Base-by-base conservation (phyloP, 2,888 invertebrate species). In the Drosophila kanekoi region DNA sequence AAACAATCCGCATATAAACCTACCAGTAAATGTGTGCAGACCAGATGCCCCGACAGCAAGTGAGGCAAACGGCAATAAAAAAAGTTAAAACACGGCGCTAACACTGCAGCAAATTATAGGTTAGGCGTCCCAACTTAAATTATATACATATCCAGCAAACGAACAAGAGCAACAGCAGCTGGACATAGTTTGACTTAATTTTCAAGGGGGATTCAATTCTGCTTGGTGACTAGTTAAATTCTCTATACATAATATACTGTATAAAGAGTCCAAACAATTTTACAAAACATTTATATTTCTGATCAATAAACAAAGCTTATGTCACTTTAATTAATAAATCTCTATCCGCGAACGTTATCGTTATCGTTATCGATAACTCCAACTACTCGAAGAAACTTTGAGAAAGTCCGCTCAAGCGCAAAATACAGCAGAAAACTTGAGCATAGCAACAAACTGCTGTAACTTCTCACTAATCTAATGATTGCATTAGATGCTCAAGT, bases 21-120 rank as follows among this genome's bases (percentile, higher is more conserved):
- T 40, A 45, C 18, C 28, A 28, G 28, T 28, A 28, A 28, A 51
- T 9, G 18, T 43, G 11, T 35, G 28, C 33, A 44, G 9, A 28
- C 45, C 33, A 45, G 14, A 35, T 37, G 51, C 40, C 32, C 62
- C 59, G 69, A 59, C 69, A 64, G 73, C 80, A 67, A 81, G 65
- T 65, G 54, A 23, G 62, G 37, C 47, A 33, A 68, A 67, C 35
- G 58, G 66, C 75, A 33, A 81, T 76, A 85, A 75, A 71, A 72
- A 70, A 72, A 60, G 64, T 63, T 63, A 47, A 53, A 86, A 77
- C 87, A 77, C 48, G 72, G 87, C 75, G 74, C 76, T 72, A 80
- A 79, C 79, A 88, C 71, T 79, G 80, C 85, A 77, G 62, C 85
- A 87, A 89, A 87, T 87, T 87, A 89, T 89, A 80, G 85, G 72